phyloP scores from a whole-genome alignment of 2,797 vertebrate species.

The Mus caroli region DNA sequence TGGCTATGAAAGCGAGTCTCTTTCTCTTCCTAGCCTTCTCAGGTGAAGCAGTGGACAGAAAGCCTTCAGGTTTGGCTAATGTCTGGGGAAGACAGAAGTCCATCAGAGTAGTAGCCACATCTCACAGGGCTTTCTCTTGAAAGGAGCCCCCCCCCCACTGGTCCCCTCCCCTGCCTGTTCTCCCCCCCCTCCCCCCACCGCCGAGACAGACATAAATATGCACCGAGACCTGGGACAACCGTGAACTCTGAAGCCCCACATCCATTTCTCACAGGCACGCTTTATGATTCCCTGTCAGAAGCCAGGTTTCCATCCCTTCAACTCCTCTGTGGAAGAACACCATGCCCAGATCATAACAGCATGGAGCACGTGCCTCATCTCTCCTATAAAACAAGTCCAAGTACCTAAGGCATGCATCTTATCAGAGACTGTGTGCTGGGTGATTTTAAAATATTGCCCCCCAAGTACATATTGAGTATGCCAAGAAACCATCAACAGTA shows the following conservation, averaged over 20 bases:
- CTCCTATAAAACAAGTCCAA: slow-evolving; percentile 39
- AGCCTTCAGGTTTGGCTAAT: background rate
- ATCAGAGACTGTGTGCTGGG: slow-evolving; percentile 35
- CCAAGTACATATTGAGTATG: background rate
- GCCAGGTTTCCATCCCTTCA: background rate
- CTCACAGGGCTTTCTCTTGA: background rate
- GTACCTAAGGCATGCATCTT: slow-evolving; percentile 42
- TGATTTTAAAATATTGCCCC: slow-evolving; percentile 57
- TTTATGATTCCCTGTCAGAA: background rate
- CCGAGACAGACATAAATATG: background rate
- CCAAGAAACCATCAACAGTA: slow-evolving; percentile 65
- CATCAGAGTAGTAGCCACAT: background rate
- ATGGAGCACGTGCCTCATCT: accelerated
- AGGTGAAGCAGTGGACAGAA: background rate
- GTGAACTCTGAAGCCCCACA: background rate
- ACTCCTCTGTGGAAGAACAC: background rate
- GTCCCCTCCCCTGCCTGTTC: background rate
- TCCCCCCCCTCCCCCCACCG: background rate
- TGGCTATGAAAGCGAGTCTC: background rate
- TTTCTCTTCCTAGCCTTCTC: background rate
- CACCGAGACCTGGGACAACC: background rate
- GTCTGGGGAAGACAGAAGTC: background rate
- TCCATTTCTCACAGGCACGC: background rate
- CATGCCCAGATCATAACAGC: background rate
- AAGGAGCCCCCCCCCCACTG: background rate